A percentile compares a stretch with the other conserved stretches of the same genome.
Evolutionary conservation across 2,113 vertebrate species (phyloP).

Genomic region (Dasyornis broadbenti): DNA sequence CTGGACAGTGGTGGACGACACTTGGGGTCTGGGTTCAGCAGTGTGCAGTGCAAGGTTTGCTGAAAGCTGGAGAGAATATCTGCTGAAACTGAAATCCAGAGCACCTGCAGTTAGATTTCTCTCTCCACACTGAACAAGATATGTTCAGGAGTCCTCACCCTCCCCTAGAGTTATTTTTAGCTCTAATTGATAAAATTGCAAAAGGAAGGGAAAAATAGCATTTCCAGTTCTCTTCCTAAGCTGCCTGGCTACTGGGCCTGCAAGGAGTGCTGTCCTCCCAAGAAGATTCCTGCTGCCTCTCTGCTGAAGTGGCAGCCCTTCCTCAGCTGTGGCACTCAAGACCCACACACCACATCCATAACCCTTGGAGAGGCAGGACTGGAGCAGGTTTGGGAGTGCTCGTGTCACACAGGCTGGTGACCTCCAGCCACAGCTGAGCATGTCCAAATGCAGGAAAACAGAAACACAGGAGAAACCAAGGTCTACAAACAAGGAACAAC

Average conservation of each 20-base stretch:
- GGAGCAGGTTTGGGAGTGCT: neutral
- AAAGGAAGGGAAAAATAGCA: neutral
- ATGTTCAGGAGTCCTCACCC: neutral
- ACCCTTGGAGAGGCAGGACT: neutral
- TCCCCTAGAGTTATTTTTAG: neutral
- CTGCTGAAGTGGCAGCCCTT: neutral
- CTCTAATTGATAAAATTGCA: neutral
- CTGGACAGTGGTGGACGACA: slow-evolving; percentile 79
- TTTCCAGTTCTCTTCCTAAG: neutral
- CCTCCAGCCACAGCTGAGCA: neutral
- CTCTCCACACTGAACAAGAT: neutral
- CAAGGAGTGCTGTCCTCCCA: neutral
- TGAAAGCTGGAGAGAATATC: slow-evolving; percentile 77
- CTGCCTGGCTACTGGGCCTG: neutral
- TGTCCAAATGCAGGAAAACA: neutral
- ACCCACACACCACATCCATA: fast-evolving
- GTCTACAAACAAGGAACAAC: neutral
- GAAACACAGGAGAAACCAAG: neutral
- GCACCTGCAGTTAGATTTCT: slow-evolving; percentile 47
- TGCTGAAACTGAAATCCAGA: slow-evolving; percentile 76
- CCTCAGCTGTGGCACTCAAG: neutral
- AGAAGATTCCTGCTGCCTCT: neutral
- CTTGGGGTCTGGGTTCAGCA: slow-evolving; percentile 81
- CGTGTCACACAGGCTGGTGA: fast-evolving
- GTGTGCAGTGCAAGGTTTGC: slow-evolving; percentile 77